Conservation (phyloP, 2,797 vertebrate genomes). For the Spheniscus humboldti region DNA sequence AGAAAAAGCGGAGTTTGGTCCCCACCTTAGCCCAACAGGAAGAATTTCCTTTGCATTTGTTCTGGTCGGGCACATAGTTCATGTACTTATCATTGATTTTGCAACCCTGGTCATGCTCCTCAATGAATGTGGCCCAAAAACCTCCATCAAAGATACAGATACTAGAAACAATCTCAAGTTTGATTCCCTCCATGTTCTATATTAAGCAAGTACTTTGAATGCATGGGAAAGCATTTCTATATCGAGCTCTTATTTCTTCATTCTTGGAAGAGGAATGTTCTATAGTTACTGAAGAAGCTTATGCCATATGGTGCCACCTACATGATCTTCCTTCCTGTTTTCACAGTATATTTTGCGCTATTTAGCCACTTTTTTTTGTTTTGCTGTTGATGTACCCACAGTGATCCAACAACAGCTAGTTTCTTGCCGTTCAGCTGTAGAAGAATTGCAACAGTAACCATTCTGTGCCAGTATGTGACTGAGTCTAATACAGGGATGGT, state of each 20-base stretch:
- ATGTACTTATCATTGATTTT: not conserved
- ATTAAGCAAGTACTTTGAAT: not conserved
- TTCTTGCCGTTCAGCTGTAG: not conserved
- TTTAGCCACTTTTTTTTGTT: slow-evolving; percentile 62
- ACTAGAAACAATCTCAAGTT: not conserved
- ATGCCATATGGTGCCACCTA: slow-evolving; percentile 57
- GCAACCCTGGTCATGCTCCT: not conserved
- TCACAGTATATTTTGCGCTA: slow-evolving; percentile 60
- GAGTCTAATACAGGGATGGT: not conserved
- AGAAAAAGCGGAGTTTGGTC: not conserved
- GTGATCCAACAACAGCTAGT: not conserved
- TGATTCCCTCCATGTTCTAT: not conserved
- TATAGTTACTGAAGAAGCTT: not conserved
- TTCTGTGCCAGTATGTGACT: not conserved
- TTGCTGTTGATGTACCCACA: slow-evolving; percentile 4
- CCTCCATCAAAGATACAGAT: not conserved
- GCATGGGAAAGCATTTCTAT: not conserved
- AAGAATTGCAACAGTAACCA: not conserved
- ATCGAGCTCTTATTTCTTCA: not conserved
- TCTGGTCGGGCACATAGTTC: not conserved
- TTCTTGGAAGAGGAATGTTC: not conserved
- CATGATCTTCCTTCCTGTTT: slow-evolving; percentile 54
- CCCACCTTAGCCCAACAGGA: not conserved
- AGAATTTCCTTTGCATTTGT: not conserved
- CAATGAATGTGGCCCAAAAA: not conserved